A percentile compares a stretch with the other conserved stretches of the same genome.
Evolutionary conservation across 2,113 vertebrate species (phyloP).

Genomic region (Thunnus thynnus): DNA sequence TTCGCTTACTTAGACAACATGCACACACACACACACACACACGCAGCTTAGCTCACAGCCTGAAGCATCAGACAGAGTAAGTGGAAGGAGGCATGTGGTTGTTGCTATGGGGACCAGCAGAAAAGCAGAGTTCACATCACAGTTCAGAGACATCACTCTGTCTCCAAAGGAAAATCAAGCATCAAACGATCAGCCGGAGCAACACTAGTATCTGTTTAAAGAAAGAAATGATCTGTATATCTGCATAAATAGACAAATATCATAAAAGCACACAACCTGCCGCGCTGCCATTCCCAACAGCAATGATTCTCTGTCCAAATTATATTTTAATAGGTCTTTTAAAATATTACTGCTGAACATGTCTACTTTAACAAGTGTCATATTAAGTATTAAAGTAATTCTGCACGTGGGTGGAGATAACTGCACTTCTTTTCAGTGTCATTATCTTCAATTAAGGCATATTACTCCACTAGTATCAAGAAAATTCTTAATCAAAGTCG

Average conservation of each 20-base stretch:
- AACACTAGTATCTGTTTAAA: neutral
- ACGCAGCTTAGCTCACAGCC: slow-evolving; percentile 45
- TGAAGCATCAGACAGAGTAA: slow-evolving; percentile 55
- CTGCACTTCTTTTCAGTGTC: slow-evolving; percentile 8
- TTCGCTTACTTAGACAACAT: slow-evolving; percentile 2
- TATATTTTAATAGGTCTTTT: slow-evolving; percentile 5
- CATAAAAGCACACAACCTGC: neutral
- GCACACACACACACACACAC: neutral
- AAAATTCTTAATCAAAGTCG: slow-evolving; percentile 1
- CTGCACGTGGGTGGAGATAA: slow-evolving; percentile 29
- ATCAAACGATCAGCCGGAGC: slow-evolving; percentile 37
- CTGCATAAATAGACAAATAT: neutral
- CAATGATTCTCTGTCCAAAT: neutral
- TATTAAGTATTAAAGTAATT: slow-evolving; percentile 11
- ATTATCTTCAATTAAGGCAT: slow-evolving; percentile 16
- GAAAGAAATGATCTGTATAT: neutral
- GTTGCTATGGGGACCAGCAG: slow-evolving; percentile 83
- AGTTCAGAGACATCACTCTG: slow-evolving; percentile 64
- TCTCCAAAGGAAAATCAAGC: slow-evolving; percentile 70
- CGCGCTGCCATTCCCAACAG: neutral
- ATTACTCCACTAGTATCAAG: neutral
- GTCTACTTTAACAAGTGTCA: neutral
- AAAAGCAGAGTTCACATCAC: slow-evolving; percentile 60
- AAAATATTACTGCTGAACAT: neutral
- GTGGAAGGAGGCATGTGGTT: slow-evolving; percentile 51